Evolutionary conservation across 2,888 invertebrate species (phyloP).

Genomic region (Thysanoteuthis rhombus): DNA sequence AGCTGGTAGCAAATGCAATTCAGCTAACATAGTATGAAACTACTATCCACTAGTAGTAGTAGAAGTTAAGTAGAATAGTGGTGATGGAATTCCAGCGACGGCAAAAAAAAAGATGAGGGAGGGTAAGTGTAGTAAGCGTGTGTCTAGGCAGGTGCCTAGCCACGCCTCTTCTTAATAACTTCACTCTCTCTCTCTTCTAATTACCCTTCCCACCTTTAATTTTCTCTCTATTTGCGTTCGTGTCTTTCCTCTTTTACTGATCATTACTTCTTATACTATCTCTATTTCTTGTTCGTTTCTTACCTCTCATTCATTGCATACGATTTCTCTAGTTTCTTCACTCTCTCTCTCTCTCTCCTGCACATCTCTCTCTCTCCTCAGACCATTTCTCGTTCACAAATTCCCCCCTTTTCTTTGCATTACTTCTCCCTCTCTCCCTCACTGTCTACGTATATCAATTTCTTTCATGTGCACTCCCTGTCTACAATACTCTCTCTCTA

Average conservation of each 20-base stretch:
- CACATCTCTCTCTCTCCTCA: not conserved
- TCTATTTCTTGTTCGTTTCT: not conserved
- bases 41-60: not conserved
- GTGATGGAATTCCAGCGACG: not conserved
- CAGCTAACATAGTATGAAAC: not conserved
- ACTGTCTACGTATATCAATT: no score
- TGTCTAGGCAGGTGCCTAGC: not conserved
- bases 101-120: not conserved
- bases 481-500: not conserved
- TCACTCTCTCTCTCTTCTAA: not conserved
- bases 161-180: not conserved
- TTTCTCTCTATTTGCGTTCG: not conserved
- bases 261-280: no score
- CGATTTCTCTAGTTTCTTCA: not conserved
- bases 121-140: not conserved
- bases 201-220: not conserved
- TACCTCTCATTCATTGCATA: not conserved
- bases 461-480: no score
- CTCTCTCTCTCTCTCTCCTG: not conserved
- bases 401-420: not conserved
- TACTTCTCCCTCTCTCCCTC: not conserved
- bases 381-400: not conserved
- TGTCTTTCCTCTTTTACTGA: not conserved
- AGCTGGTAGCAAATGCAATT: not conserved
- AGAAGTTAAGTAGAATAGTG: constrained; percentile 12